These are phyloP conservation scores for Zelostemma sp. DNA, from an alignment of 1,140 invertebrate species.

Conservation along the genomic window DNA sequence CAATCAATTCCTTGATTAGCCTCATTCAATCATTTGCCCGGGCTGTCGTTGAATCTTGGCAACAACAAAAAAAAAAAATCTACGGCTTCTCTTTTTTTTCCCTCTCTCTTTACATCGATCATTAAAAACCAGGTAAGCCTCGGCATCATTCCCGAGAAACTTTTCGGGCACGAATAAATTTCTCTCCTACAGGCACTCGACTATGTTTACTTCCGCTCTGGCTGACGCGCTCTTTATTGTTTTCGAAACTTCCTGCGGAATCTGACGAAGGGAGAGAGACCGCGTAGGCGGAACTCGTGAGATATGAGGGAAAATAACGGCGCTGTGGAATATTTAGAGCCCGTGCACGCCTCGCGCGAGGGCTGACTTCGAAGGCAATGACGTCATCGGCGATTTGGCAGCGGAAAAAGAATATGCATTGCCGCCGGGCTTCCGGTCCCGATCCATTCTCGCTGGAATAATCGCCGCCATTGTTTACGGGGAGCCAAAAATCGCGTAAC, in stretches of 20 bases:
- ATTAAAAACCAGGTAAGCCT: too few relatives aligned
- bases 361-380: too few relatives aligned
- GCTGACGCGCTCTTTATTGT: conserved; percentile 21
- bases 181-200: neutral
- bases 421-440: conserved; percentile 37
- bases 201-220: conserved; percentile 30
- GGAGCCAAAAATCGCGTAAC: too few relatives aligned
- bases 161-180: neutral
- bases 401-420: conserved; percentile 39
- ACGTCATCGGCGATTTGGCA: conserved; percentile 38
- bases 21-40: neutral
- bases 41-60: too few relatives aligned
- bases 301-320: conserved; percentile 1
- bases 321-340: conserved; percentile 23
- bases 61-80: neutral
- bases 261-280: conserved; percentile 14
- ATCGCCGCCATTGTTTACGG: conserved; percentile 42
- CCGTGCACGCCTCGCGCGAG: conserved; percentile 19
- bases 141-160: too few relatives aligned
- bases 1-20: neutral
- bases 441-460: too few relatives aligned
- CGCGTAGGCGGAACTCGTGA: too few relatives aligned
- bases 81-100: too few relatives aligned
- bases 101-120: too few relatives aligned
- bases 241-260: conserved; percentile 14